A percentile compares a stretch with the other conserved stretches of the same genome.
These are phyloP conservation scores for Micronycteris hirsuta DNA, from an alignment of 2,113 vertebrate species.

Conservation along the genomic window DNA sequence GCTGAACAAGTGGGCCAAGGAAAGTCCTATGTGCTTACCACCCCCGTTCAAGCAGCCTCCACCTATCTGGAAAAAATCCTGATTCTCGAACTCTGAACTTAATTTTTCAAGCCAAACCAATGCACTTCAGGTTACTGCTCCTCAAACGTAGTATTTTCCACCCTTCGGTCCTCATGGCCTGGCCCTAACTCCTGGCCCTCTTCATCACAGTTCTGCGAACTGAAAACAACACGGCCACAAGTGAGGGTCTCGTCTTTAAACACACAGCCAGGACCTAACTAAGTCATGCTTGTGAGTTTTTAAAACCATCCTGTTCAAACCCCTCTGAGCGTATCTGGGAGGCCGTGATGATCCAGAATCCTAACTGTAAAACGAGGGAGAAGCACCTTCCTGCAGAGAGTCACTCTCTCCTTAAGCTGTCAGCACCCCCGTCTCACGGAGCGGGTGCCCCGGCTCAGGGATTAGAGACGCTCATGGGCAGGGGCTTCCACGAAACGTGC, in stretches of 20 bases:
- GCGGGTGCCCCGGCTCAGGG: background rate
- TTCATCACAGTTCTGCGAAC: background rate
- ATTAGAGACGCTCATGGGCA: background rate
- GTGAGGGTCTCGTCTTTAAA: background rate
- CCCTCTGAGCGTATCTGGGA: background rate
- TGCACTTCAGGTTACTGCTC: background rate
- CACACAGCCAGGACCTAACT: background rate
- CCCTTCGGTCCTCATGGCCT: background rate
- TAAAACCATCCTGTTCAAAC: background rate
- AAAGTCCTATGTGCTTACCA: background rate
- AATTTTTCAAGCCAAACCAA: background rate
- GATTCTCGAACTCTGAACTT: background rate
- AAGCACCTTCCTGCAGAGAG: background rate
- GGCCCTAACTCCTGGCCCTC: background rate
- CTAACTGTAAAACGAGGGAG: background rate
- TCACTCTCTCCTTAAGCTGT: background rate
- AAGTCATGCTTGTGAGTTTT: background rate
- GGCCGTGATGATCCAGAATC: background rate
- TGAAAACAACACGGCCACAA: background rate
- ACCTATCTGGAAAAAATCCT: background rate
- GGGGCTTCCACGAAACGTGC: background rate
- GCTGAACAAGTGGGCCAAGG: background rate
- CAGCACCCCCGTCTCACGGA: background rate
- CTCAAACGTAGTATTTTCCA: background rate
- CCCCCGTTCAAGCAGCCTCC: background rate